A percentile compares a stretch with the other conserved stretches of the same genome.
Conservation (phyloP, 2,888 invertebrate genomes). For the Drosophila colorata region DNA sequence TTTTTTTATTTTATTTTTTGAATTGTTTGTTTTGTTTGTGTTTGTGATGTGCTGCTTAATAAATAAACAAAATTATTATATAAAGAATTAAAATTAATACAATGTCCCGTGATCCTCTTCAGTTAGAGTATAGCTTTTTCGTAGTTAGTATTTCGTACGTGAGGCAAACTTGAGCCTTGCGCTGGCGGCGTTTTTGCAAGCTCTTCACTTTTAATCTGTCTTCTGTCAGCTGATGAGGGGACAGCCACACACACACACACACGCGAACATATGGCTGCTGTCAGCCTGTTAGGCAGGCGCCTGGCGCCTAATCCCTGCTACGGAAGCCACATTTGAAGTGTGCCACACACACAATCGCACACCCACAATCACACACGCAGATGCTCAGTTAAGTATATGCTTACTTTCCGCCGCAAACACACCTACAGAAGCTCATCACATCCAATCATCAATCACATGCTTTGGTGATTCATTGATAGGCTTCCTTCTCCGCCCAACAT, state of each 20-base stretch:
- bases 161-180: constrained; percentile 32
- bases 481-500: constrained; percentile 30
- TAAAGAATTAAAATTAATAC: too few relatives aligned
- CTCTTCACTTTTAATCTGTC: constrained; percentile 77
- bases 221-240: constrained; percentile 57
- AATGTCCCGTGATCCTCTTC: too few relatives aligned
- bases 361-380: constrained; percentile 29
- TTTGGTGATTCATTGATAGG: constrained; percentile 81
- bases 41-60: too few relatives aligned
- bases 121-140: constrained; percentile 30
- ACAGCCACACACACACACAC: constrained; percentile 31
- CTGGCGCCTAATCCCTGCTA: constrained; percentile 69
- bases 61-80: too few relatives aligned
- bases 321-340: constrained; percentile 69
- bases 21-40: too few relatives aligned
- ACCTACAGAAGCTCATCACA: constrained; percentile 54
- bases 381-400: constrained; percentile 51
- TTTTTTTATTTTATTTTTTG: too few relatives aligned
- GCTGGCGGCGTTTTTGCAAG: constrained; percentile 52
- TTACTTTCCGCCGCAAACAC: constrained; percentile 41
- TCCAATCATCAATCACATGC: constrained; percentile 80
- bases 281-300: constrained; percentile 41
- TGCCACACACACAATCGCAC: constrained; percentile 26
- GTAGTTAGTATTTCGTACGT: constrained; percentile 5
- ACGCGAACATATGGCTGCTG: constrained; percentile 59